Base-by-base conservation (phyloP, 1,140 invertebrate genomes). In the Brachionus sp. region DNA sequence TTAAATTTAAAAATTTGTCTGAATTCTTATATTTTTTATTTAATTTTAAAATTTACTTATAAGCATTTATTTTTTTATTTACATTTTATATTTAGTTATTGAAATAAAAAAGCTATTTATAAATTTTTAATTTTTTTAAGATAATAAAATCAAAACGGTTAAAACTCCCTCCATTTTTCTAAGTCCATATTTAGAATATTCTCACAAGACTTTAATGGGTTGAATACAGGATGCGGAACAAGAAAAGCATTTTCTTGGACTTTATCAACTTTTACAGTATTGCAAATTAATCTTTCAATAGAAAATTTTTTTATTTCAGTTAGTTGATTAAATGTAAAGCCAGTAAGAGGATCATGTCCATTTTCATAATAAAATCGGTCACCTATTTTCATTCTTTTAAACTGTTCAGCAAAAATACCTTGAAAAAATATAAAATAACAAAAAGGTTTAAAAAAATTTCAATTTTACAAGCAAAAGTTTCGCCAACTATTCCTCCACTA, bases 311-410 rank as follows among this genome's bases (percentile, higher is more conserved):
- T 80, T 10, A 80, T 80, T 29, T 80, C 50, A n/a, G 6, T 66
- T 39, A 80, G 13, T 44, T 80, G 50, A 9, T 29, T 33, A 16
- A 80, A 62, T 42, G 10, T 80, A n/a, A 80, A 80, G 2, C 77
- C 35, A 35, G 25, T 83, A 13, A 2, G 33, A 5, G 57, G 13
- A 53, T 83, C 80, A 16, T 83, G 9, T 29, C 57, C 57, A 46
- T 66, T 91, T 77, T 98, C 96, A 86, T 95, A 98, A 94, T 95
- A 98, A 88, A 97, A 98, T 86, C 96, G 91, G 88, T 98, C 97
- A 64, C 96, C 97, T 84, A 93, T 90, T 84, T 95, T 92, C 23
- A 95, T 89, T 86, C 95, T 94, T 84, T 93, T 90, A 89, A 97
- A 97, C 89, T 98, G 95, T 83, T 95, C 94, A 35, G 93, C 95